Evolutionary conservation across 2,797 vertebrate species (phyloP).

Genomic region (Chromobotia macracanthus): DNA sequence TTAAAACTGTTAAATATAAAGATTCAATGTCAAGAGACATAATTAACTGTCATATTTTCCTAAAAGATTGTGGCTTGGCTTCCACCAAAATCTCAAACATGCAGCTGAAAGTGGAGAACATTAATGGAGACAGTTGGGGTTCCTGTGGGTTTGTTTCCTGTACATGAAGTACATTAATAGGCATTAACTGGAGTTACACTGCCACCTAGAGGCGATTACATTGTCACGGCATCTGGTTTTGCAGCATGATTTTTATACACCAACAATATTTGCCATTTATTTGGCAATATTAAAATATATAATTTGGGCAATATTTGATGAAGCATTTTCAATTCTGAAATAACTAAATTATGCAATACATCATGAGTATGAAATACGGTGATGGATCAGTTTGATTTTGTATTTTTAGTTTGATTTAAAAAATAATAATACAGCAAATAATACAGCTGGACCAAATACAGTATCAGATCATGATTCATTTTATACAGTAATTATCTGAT

Average conservation of each 20-base stretch:
- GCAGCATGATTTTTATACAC: neutral
- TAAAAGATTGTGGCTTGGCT: too few species aligned
- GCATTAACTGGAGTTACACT: neutral
- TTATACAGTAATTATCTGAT: too few species aligned
- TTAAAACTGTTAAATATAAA: too few species aligned
- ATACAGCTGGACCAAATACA: too few species aligned
- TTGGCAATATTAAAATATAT: neutral
- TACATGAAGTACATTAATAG: neutral
- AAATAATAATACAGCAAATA: too few species aligned
- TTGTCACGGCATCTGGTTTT: neutral
- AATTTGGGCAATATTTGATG: too few species aligned
- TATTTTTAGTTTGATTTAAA: neutral
- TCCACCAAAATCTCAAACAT: neutral
- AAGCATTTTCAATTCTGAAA: too few species aligned
- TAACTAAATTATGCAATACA: neutral
- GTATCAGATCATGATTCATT: too few species aligned
- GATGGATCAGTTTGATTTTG: neutral
- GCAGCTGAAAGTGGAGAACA: neutral
- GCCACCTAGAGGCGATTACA: conserved; percentile 18
- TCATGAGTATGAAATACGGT: neutral
- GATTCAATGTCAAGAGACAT: too few species aligned
- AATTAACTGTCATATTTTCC: too few species aligned
- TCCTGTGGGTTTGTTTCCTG: neutral
- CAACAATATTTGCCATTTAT: neutral
- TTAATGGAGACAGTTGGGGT: neutral